Conservation (phyloP, 2,888 invertebrate genomes). For the Nebria brevicollis region DNA sequence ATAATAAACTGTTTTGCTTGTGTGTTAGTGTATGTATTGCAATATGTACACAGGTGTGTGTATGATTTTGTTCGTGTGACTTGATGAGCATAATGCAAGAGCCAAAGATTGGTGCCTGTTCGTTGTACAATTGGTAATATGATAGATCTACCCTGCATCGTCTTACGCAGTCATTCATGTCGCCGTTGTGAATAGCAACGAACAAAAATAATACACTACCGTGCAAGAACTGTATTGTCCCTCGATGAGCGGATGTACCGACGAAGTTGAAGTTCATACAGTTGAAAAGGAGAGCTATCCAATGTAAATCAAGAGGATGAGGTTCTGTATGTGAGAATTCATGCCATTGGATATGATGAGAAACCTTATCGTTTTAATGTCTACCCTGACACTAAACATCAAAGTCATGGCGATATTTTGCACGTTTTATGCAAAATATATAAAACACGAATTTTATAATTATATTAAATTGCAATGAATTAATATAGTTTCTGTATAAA, state of each 20-base stretch:
- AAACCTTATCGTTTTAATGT: background rate
- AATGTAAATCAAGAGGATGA: background rate
- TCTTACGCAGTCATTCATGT: background rate
- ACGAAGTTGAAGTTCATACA: background rate
- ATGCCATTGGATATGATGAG: background rate
- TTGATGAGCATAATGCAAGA: background rate
- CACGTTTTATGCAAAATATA: too few relatives aligned
- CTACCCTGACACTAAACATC: background rate
- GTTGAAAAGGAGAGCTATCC: background rate
- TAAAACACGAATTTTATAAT: too few relatives aligned
- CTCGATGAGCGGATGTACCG: background rate
- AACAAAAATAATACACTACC: background rate
- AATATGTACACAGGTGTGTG: background rate
- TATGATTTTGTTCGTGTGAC: background rate
- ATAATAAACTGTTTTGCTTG: background rate
- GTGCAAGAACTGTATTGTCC: background rate
- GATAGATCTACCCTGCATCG: background rate
- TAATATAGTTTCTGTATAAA: too few relatives aligned
- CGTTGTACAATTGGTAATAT: background rate
- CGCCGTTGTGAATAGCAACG: background rate
- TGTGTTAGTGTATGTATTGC: background rate
- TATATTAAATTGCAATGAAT: too few relatives aligned
- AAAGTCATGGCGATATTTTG: too few relatives aligned
- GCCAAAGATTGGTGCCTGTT: background rate
- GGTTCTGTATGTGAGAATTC: background rate